Evolutionary conservation across 2,797 vertebrate genomes (phyloP).

Genomic region (Numenius phaeopus): DNA sequence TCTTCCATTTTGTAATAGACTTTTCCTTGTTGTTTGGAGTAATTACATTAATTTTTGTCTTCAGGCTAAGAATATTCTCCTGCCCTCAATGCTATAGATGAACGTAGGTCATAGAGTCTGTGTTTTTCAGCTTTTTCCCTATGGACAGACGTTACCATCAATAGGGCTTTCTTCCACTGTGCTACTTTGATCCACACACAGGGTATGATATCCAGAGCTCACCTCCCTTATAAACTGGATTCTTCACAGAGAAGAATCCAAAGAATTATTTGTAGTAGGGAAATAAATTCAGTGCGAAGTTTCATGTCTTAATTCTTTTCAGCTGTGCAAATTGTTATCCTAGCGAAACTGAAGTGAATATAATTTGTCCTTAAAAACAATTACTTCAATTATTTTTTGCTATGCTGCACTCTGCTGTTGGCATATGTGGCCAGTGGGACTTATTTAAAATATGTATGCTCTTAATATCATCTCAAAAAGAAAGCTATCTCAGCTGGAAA

Average conservation of each 20-base stretch:
- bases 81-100: background rate
- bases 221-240: background rate
- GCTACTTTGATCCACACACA: background rate
- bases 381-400: constrained; percentile 36
- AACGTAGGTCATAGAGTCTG: background rate
- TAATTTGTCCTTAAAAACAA: constrained; percentile 31
- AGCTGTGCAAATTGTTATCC: background rate
- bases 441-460: background rate
- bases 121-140: background rate
- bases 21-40: background rate
- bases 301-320: background rate
- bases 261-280: background rate
- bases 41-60: background rate
- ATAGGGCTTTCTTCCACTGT: background rate
- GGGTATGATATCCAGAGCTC: background rate
- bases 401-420: background rate
- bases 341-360: background rate
- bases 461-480: constrained; percentile 7
- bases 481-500: background rate
- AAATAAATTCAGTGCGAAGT: background rate
- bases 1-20: background rate
- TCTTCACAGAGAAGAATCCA: background rate
- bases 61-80: background rate
- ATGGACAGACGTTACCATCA: background rate
- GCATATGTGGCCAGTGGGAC: background rate